Conservation (phyloP, 2,888 invertebrate genomes). For the Heliothis peltigera region DNA sequence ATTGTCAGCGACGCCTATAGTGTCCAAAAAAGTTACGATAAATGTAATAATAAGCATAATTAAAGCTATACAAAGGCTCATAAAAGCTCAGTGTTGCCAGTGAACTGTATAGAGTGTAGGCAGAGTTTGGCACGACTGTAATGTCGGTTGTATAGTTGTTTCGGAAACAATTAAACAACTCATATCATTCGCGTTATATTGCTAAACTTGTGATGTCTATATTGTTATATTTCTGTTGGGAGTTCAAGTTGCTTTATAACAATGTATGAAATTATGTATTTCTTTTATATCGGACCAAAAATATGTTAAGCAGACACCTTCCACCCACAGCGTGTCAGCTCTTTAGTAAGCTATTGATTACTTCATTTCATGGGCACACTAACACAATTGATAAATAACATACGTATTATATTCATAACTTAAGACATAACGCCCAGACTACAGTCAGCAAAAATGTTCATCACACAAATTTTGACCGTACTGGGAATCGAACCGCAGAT, state of each 20-base stretch:
- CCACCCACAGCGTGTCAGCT: too few species aligned
- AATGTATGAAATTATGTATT: conserved; percentile 11
- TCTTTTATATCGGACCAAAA: too few species aligned
- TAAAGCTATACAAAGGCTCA: conserved; percentile 30
- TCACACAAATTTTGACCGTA: too few species aligned
- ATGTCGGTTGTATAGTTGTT: conserved; percentile 55
- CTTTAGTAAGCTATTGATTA: too few species aligned
- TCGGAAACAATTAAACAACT: conserved; percentile 57
- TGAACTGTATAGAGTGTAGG: conserved; percentile 47
- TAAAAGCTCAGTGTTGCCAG: conserved; percentile 42
- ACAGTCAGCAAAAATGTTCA: too few species aligned
- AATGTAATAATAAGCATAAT: conserved; percentile 34
- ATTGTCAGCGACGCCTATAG: background rate
- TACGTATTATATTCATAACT: too few species aligned
- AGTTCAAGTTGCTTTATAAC: conserved; percentile 18
- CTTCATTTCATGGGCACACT: too few species aligned
- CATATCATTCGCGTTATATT: conserved; percentile 53
- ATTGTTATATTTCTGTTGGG: conserved; percentile 32
- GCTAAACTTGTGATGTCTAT: conserved; percentile 55
- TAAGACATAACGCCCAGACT: too few species aligned
- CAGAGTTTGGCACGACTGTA: conserved; percentile 46
- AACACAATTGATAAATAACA: too few species aligned
- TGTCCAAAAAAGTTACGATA: conserved; percentile 13
- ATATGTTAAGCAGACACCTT: too few species aligned
- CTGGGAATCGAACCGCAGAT: too few species aligned